These are phyloP conservation scores for Atethmia centrago DNA, from an alignment of 2,888 invertebrate genomes.

Conservation along the genomic window DNA sequence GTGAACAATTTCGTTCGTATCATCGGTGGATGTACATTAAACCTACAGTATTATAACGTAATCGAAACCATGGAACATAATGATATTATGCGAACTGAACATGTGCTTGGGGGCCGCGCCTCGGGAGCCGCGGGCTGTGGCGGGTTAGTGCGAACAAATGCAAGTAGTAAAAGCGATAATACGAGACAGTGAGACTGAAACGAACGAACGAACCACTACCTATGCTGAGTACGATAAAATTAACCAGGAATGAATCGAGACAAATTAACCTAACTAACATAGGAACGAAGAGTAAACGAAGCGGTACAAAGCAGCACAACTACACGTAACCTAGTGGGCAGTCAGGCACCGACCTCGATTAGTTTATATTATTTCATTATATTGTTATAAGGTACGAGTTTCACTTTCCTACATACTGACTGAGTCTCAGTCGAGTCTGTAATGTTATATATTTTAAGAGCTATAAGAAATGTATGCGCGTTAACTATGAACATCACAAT, in stretches of 20 bases:
- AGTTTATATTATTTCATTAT: conserved; percentile 80
- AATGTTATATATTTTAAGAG: conserved; percentile 78
- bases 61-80: conserved; percentile 76
- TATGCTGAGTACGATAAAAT: conserved; percentile 67
- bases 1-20: conserved; percentile 83
- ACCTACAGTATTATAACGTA: conserved; percentile 79
- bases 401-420: conserved; percentile 83
- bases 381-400: conserved; percentile 81
- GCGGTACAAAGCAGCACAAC: conserved; percentile 74
- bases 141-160: conserved; percentile 66
- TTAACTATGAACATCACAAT: conserved; percentile 89
- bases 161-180: conserved; percentile 61
- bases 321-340: conserved; percentile 86
- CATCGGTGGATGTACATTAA: conserved; percentile 88
- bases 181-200: conserved; percentile 73
- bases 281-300: conserved; percentile 84
- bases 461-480: conserved; percentile 87
- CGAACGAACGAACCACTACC: conserved; percentile 73
- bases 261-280: conserved; percentile 88
- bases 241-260: conserved; percentile 86
- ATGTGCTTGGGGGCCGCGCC: conserved; percentile 55
- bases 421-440: conserved; percentile 84
- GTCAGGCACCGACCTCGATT: conserved; percentile 82
- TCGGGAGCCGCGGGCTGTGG: conserved; percentile 37
- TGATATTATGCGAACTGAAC: conserved; percentile 74